phyloP scores from a whole-genome alignment of 2,888 invertebrate genomes.

The Scelioninae gen. 2 region DNA sequence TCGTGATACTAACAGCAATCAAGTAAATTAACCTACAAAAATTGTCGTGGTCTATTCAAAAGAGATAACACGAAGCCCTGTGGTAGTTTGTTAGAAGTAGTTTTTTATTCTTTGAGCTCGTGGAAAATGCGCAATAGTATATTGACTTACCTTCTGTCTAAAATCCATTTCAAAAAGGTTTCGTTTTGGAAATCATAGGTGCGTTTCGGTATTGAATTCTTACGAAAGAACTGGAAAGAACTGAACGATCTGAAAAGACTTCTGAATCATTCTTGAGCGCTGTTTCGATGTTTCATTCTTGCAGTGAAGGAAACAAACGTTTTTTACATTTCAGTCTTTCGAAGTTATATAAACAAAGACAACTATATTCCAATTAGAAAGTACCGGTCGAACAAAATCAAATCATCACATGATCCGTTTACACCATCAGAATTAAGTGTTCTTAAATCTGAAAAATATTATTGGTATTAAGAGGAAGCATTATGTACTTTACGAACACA shows the following conservation, averaged over 20 bases:
- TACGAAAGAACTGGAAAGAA: conserved; percentile 51
- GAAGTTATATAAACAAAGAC: too few species aligned
- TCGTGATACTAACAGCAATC: neutral
- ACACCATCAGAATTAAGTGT: too few species aligned
- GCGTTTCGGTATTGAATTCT: conserved; percentile 53
- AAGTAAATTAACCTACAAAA: conserved; percentile 21
- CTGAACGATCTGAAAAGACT: conserved; percentile 52
- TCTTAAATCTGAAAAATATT: too few species aligned
- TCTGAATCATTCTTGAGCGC: conserved; percentile 43
- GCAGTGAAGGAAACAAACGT: too few species aligned
- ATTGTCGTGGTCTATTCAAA: conserved; percentile 3
- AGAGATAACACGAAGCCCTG: neutral
- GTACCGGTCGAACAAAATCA: too few species aligned
- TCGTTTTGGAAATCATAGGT: conserved; percentile 58
- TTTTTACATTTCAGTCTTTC: too few species aligned
- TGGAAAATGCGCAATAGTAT: neutral
- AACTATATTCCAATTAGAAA: too few species aligned
- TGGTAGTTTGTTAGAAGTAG: neutral
- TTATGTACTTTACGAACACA: too few species aligned
- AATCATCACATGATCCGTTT: too few species aligned
- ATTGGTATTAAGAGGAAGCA: too few species aligned
- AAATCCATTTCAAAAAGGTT: conserved; percentile 55
- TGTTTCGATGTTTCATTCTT: conserved; percentile 24
- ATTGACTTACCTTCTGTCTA: conserved; percentile 44
- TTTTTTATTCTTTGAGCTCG: neutral